Base-by-base conservation (phyloP, 2,888 invertebrate species). In the Cantharis lateralis region DNA sequence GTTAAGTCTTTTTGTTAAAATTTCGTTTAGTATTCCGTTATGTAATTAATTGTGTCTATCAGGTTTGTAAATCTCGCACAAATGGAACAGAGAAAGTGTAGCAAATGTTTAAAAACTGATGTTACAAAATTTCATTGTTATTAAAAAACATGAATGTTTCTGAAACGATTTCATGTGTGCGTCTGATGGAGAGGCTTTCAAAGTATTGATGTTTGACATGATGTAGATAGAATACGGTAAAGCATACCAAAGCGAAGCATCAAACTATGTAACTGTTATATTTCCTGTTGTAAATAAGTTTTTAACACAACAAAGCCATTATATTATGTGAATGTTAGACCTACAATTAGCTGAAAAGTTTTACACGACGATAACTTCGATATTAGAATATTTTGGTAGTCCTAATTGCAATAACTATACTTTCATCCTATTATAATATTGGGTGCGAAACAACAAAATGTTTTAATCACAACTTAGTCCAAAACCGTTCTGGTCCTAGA, bases 211-310 rank as follows among this genome's bases (percentile, higher is more conserved):
- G 64, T 68, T 73, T 68, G 69, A 73, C 70, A 64, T 64, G 74
- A 71, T 71, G 28, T 71, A 61, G 61, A 61, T 72, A 75, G 66
- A 75, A 75, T 75, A 71, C 69, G 70, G 74, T 70, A 71, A 74
- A 68, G 26, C 75, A 71, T 75, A 68, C 75, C 75, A 71, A 66
- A 75, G 61, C 71, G 75, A 26, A 18, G 66, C 75, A 28, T 66
- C 71, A 75, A 75, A 71, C 70, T 71, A 75, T 75, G 75, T 75
- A 71, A 71, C 74, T 63, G 71, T 32, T 18, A 66, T 68, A 68
- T 64, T 71, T 71, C 75, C 75, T 74, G 74, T 63, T 74, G 74
- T 70, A 63, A 18, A 15, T 48, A 48, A 48, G 28, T 32, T 62
- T 32, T 15, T 16, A 69, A 74, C 74, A 70, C 64, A 20, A 61